A percentile compares a stretch with the other conserved stretches of the same genome.
Evolutionary conservation across 2,113 vertebrate genomes (phyloP).

Genomic region (Sapayoa aenigma): DNA sequence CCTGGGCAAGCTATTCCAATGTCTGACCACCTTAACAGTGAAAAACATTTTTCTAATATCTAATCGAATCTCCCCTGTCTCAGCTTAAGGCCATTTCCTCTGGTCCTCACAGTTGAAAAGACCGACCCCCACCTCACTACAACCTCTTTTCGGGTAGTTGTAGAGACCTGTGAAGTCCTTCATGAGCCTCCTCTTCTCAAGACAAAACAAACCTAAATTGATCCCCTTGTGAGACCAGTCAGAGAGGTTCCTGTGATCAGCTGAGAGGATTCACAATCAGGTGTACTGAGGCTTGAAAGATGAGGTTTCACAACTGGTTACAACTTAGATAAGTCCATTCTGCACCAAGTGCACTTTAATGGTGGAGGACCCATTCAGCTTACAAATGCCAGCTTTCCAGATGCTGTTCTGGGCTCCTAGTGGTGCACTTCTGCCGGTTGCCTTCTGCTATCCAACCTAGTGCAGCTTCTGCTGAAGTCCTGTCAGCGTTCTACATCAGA

Average conservation of each 20-base stretch:
- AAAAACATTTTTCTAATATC: not conserved
- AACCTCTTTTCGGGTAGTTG: not conserved
- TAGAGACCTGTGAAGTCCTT: rapidly evolving
- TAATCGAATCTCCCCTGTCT: not conserved
- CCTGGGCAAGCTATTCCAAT: not conserved
- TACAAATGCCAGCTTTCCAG: not conserved
- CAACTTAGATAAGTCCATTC: not conserved
- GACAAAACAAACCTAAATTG: not conserved
- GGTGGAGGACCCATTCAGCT: not conserved
- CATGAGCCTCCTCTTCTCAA: not conserved
- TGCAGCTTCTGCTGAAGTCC: not conserved
- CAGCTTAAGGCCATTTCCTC: not conserved
- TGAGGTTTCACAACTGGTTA: not conserved
- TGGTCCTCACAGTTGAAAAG: no score
- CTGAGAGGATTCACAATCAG: not conserved
- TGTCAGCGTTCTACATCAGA: not conserved
- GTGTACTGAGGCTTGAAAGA: not conserved
- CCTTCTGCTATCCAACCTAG: not conserved
- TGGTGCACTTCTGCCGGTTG: not conserved
- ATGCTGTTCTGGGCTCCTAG: not conserved
- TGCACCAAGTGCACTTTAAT: not conserved
- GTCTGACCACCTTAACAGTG: not conserved
- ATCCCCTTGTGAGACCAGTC: rapidly evolving
- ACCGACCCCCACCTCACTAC: rapidly evolving
- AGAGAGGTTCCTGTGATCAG: not conserved